Evolutionary conservation across 2,113 vertebrate genomes (phyloP).

Genomic region (Tachysurus vachellii): DNA sequence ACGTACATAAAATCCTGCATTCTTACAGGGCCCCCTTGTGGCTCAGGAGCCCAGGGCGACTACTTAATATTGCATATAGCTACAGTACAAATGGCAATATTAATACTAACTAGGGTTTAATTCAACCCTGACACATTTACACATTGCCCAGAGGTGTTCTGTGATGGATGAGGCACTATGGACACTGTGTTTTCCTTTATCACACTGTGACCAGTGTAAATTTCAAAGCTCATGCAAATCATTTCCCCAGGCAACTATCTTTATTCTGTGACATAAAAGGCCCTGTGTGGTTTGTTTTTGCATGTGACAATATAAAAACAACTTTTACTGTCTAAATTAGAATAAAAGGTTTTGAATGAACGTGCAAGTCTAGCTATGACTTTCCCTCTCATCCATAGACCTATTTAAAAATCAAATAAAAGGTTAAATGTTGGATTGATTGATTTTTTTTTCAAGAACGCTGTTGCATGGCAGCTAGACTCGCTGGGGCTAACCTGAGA

Average conservation of each 20-base stretch:
- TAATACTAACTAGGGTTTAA: not conserved
- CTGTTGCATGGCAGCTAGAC: not conserved
- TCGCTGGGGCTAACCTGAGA: not conserved
- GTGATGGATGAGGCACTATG: not conserved
- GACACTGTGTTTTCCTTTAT: not conserved
- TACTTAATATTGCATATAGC: not conserved
- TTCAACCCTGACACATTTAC: not conserved
- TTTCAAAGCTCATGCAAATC: conserved; percentile 3
- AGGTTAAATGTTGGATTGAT: not conserved
- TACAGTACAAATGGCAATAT: not conserved
- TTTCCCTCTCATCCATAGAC: not conserved
- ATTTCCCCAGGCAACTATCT: conserved; percentile 1
- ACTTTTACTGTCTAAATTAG: not conserved
- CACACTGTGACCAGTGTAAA: not conserved
- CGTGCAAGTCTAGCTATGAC: too few species aligned
- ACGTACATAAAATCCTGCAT: not conserved
- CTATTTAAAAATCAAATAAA: not conserved
- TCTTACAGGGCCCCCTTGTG: not conserved
- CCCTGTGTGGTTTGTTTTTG: not conserved
- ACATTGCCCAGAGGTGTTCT: not conserved
- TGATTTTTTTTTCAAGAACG: not conserved
- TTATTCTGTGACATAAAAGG: not conserved
- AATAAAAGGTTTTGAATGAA: not conserved
- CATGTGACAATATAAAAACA: not conserved
- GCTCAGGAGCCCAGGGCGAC: not conserved